Evolutionary conservation across 2,113 vertebrate species (phyloP), one percentile per base, ranked within the genome.

Genomic region (Mionectes macconnelli): DNA sequence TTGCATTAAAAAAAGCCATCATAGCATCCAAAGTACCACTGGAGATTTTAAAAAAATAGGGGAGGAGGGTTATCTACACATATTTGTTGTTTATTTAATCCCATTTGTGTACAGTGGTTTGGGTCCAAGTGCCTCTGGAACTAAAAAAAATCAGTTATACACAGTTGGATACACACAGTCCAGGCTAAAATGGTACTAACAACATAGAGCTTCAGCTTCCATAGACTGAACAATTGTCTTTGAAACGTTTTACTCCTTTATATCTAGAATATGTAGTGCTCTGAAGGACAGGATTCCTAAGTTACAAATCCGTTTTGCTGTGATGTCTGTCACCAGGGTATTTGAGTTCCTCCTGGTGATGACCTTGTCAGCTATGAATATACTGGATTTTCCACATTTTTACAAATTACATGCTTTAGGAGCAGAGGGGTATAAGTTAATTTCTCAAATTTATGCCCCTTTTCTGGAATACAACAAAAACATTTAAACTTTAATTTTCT

Each of bases 401-500:
- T 72, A 70, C 10, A 81, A 69, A 78, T 72, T 20, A 42, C 4
- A 49, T 81, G 24, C 15, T 59, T 86, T 69, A 95, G 83, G 35
- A 89, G 90, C 17, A 87, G 27, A 59, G 35, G 1, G 13, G 24
- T 64, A 63, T 37, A 75, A 72, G 69, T 59, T 50, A 70, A 70
- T 89, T 94, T 79, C 68, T 92, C 56, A 63, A 76, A 64, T 44
- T 81, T 63, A 78, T n/a, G 14, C n/a, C 78, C 19, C 23, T 74
- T 78, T 19, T 67, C 66, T 81, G 45, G 30, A 90, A 76, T 12
- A 87, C n/a, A 84, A 53, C 21, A 85, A 91, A 93, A 94, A 62
- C 55, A 88, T 22, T 86, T 68, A 92, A 83, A 20, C 22, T 95
- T 40, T 80, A 33, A 90, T 81, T 84, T 95, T 83, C 67, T 74